Evolutionary conservation across 2,888 invertebrate genomes (phyloP).

Genomic region (Cataglyphis albicans): DNA sequence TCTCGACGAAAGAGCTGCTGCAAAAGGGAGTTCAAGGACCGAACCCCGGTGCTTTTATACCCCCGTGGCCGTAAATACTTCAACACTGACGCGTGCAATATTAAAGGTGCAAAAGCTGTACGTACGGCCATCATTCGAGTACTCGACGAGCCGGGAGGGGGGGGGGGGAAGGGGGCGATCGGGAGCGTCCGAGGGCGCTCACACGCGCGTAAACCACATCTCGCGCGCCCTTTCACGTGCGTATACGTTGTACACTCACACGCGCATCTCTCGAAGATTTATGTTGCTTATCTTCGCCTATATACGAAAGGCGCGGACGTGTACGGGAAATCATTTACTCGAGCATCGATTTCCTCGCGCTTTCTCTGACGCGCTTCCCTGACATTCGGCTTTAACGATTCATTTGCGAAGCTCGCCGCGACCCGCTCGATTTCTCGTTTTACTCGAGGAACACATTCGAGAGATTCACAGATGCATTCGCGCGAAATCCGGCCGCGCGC

Average conservation of each 20-base stretch:
- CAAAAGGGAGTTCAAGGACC: constrained; percentile 65
- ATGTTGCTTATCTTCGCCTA: constrained; percentile 79
- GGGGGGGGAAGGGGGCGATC: constrained; percentile 17
- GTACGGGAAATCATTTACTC: constrained; percentile 73
- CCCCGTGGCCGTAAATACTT: constrained; percentile 82
- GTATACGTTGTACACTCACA: constrained; percentile 2
- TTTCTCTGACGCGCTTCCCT: constrained; percentile 48
- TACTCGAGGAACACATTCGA: constrained; percentile 17
- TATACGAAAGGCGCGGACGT: constrained; percentile 68
- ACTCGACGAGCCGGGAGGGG: constrained; percentile 73
- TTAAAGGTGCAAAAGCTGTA: constrained; percentile 81
- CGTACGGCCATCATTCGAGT: constrained; percentile 78
- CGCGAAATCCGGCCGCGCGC: constrained; percentile 48
- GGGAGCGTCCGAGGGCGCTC: constrained; percentile 55
- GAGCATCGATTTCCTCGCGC: constrained; percentile 69
- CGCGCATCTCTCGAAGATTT: constrained; percentile 76
- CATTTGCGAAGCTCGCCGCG: constrained; percentile 66
- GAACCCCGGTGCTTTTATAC: constrained; percentile 64
- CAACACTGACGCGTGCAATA: constrained; percentile 82
- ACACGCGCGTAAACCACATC: constrained; percentile 13
- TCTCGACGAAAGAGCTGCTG: constrained; percentile 66
- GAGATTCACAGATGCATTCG: neutral
- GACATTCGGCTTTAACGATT: constrained; percentile 71
- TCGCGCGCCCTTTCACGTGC: constrained; percentile 16
- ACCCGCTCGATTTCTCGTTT: constrained; percentile 24